phyloP scores from a whole-genome alignment of 2,113 vertebrate genomes.

The Sphyrna mokarran region DNA sequence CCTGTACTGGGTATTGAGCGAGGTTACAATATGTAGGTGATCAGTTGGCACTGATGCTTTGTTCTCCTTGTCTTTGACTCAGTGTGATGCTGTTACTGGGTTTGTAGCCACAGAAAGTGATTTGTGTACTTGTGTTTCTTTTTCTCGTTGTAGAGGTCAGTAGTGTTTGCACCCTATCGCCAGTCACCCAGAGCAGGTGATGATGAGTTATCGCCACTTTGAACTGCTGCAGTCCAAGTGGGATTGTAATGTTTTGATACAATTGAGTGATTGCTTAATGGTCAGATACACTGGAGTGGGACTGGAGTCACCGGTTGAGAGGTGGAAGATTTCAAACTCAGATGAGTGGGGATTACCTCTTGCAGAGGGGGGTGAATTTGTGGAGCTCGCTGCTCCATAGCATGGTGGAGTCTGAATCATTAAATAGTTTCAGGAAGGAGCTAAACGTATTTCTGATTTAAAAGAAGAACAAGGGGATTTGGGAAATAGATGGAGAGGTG shows the following conservation, averaged over 20 bases:
- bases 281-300: not conserved
- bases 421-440: too few species aligned
- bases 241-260: too few species aligned
- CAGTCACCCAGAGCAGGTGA: not conserved
- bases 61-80: not conserved
- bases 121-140: not conserved
- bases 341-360: too few species aligned
- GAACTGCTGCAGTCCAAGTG: not conserved
- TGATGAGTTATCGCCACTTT: not conserved
- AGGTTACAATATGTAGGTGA: not conserved
- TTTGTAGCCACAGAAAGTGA: not conserved
- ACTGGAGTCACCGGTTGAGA: not conserved
- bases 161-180: not conserved
- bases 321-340: too few species aligned
- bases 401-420: too few species aligned
- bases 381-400: too few species aligned
- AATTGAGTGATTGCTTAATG: not conserved
- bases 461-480: too few species aligned
- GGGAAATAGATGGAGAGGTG: too few species aligned
- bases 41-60: not conserved
- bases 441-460: too few species aligned
- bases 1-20: not conserved
- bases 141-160: not conserved
- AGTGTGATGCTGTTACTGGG: not conserved
- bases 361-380: too few species aligned